Evolutionary conservation across 2,113 vertebrate species (phyloP).

Genomic region (Syngnathus floridae): DNA sequence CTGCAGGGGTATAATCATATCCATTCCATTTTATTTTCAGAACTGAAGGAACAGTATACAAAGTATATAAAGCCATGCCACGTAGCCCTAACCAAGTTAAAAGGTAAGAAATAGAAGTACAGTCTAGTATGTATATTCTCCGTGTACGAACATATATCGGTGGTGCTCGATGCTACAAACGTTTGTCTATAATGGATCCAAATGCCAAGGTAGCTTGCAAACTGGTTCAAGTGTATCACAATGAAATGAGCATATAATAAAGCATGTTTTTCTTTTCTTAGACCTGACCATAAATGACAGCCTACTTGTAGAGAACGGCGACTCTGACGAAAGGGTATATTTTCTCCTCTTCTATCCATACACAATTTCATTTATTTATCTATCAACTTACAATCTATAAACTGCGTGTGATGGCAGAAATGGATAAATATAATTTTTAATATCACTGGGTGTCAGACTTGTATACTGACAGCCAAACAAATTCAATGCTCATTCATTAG

Average conservation of each 20-base stretch:
- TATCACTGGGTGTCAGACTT: too few species aligned
- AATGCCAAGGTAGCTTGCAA: background rate
- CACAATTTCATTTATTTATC: background rate
- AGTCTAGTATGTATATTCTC: background rate
- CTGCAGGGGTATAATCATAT: background rate
- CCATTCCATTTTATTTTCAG: conserved; percentile 20
- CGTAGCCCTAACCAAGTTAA: conserved; percentile 65
- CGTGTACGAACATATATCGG: background rate
- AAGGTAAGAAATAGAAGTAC: conserved; percentile 41
- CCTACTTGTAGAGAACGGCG: conserved; percentile 7
- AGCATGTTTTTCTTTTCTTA: conserved; percentile 8
- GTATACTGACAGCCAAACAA: too few species aligned
- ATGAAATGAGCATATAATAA: background rate
- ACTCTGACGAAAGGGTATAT: conserved; percentile 20
- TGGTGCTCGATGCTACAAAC: too few species aligned
- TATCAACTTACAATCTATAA: too few species aligned
- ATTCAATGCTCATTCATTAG: too few species aligned
- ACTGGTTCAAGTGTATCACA: background rate
- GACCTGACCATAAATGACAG: conserved; percentile 4
- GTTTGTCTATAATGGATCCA: too few species aligned
- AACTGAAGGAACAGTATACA: conserved; percentile 25
- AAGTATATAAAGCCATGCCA: conserved; percentile 57
- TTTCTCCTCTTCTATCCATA: background rate
- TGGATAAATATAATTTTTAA: too few species aligned
- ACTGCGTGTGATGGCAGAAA: background rate